A percentile compares a stretch with the other conserved stretches of the same genome.
phyloP scores from a whole-genome alignment of 2,113 vertebrate species.

The Polypterus bichir region DNA sequence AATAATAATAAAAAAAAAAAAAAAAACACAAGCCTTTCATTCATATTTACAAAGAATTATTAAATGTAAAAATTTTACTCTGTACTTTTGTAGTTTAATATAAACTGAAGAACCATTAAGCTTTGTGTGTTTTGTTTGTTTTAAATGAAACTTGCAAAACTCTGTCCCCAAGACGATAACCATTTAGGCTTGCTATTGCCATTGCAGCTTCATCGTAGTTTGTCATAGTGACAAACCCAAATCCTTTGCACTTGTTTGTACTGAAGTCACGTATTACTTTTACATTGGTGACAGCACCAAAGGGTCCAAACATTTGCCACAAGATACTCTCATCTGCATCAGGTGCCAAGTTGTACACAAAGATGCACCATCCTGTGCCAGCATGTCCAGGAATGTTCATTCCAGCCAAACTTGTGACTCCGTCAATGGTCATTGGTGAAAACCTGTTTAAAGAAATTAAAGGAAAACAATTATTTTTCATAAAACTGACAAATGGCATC shows the following conservation, averaged over 20 bases:
- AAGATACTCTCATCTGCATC: conserved; percentile 96
- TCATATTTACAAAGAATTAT: conserved; percentile 82
- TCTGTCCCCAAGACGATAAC: conserved; percentile 94
- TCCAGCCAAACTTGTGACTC: conserved; percentile 94
- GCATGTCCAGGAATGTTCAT: conserved; percentile 95
- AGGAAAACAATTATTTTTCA: conserved; percentile 18
- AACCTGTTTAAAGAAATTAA: conserved; percentile 59
- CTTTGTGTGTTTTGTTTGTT: conserved; percentile 99
- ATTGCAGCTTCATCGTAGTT: conserved; percentile 98
- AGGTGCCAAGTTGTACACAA: conserved; percentile 95
- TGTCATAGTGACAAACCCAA: conserved; percentile 99
- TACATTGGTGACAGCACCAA: conserved; percentile 95
- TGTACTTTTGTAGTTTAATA: conserved; percentile 67
- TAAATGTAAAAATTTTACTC: conserved; percentile 57
- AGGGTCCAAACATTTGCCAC: conserved; percentile 98
- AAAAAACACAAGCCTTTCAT: conserved; percentile 56
- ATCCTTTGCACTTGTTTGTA: conserved; percentile 99
- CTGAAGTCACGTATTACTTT: conserved; percentile 98
- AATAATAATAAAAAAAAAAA: conserved; percentile 40
- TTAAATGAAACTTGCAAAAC: conserved; percentile 98
- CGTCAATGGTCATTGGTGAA: conserved; percentile 94
- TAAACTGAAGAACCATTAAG: conserved; percentile 73
- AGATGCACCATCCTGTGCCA: conserved; percentile 95
- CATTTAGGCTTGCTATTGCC: conserved; percentile 96
- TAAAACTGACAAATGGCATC: no score